Conservation (phyloP, 2,113 vertebrate species). For the Hyperopisus bebe region DNA sequence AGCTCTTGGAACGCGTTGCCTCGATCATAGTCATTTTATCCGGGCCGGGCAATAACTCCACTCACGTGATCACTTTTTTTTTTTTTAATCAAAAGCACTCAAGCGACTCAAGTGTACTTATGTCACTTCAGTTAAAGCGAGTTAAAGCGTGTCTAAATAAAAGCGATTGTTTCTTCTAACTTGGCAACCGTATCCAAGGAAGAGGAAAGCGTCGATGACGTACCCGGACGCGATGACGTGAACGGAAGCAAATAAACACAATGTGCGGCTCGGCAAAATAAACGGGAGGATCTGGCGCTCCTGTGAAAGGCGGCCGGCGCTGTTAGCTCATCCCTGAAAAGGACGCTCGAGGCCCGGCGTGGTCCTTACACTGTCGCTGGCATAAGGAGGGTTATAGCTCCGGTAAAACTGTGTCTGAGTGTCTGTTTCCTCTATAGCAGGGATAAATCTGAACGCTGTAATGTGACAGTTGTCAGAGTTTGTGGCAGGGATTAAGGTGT, state of each 20-base stretch:
- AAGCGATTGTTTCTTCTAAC: not conserved
- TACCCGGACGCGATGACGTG: not conserved
- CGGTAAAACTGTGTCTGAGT: not conserved
- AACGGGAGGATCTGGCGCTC: not conserved
- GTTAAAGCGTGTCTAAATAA: not conserved
- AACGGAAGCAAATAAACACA: slow-evolving; percentile 4
- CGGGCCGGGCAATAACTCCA: not conserved
- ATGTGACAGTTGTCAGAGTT: not conserved
- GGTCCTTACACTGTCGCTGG: not conserved
- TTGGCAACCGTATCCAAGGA: slow-evolving; percentile 5
- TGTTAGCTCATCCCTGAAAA: not conserved
- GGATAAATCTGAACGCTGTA: not conserved
- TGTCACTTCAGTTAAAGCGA: not conserved
- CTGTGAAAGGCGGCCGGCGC: not conserved
- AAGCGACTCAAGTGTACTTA: not conserved
- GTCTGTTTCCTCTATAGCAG: not conserved
- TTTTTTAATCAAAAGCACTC: not conserved
- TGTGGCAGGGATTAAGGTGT: not conserved
- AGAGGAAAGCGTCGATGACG: not conserved
- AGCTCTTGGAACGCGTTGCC: not conserved
- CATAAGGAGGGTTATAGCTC: not conserved
- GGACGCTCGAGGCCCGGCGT: not conserved
- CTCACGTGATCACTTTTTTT: not conserved
- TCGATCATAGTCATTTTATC: not conserved
- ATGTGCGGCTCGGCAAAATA: not conserved